A percentile compares a stretch with the other conserved stretches of the same genome.
Evolutionary conservation across 1,140 invertebrate species (phyloP).

Genomic region (Copidosoma floridanum): DNA sequence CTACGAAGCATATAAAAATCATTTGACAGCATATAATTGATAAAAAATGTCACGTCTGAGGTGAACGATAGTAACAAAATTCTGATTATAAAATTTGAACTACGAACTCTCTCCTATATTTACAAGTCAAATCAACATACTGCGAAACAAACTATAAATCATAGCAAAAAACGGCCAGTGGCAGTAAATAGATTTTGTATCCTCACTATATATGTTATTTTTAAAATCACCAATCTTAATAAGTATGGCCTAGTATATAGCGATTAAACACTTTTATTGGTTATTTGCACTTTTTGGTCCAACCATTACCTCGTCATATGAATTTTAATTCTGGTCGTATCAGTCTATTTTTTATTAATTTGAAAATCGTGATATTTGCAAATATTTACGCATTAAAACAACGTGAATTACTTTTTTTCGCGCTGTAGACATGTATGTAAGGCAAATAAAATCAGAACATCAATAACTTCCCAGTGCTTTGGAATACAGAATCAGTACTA

Average conservation of each 20-base stretch:
- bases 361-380: no score
- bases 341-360: constrained; percentile 25
- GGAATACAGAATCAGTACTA: constrained; percentile 15
- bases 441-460: constrained; percentile 10
- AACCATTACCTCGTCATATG: no score
- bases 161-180: constrained; percentile 3
- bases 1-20: no score
- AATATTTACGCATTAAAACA: no score
- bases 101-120: neutral
- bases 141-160: neutral
- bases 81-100: no score
- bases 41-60: neutral
- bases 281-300: constrained; percentile 20
- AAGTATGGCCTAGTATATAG: no score
- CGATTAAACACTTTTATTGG: no score
- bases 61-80: neutral
- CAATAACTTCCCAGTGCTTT: neutral
- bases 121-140: constrained; percentile 1
- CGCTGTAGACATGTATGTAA: constrained; percentile 13
- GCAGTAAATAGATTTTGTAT: constrained; percentile 21
- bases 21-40: no score
- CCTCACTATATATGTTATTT: neutral
- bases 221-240: constrained; percentile 3
- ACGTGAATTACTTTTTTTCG: neutral
- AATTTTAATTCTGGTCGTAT: constrained; percentile 1